These are phyloP conservation scores for Amphipoea lucens DNA, from an alignment of 2,888 invertebrate species.

Conservation along the genomic window DNA sequence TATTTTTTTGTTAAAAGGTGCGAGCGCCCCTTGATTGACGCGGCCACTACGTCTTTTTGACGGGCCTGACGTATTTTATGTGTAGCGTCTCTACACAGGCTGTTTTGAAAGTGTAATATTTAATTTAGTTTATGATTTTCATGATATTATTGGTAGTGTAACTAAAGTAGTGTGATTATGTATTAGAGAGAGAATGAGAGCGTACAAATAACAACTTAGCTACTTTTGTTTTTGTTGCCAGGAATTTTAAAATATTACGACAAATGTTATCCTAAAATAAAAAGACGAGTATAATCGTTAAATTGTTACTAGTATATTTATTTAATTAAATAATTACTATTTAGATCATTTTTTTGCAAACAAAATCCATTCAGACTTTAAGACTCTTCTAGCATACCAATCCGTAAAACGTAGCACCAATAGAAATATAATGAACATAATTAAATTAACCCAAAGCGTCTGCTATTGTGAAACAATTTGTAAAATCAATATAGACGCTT, in stretches of 20 bases:
- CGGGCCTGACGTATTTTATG: slow-evolving; percentile 84
- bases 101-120: slow-evolving; percentile 59
- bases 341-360: not conserved
- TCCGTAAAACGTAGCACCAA: not conserved
- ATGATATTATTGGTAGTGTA: not conserved
- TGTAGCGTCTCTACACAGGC: slow-evolving; percentile 73
- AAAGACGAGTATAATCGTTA: not conserved
- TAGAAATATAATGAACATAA: not conserved
- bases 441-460: not conserved
- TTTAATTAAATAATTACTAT: not conserved
- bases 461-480: too few species aligned
- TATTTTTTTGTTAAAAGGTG: slow-evolving; percentile 80
- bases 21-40: slow-evolving; percentile 85
- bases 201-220: not conserved
- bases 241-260: not conserved
- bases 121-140: not conserved
- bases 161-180: too few species aligned
- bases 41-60: slow-evolving; percentile 88
- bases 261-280: not conserved
- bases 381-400: not conserved
- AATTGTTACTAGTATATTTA: too few species aligned
- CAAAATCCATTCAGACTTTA: not conserved
- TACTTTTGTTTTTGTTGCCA: not conserved
- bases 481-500: not conserved
- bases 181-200: not conserved